A percentile compares a stretch with the other conserved stretches of the same genome.
Conservation (phyloP, 53 echinoderm and acorn worm species). For the Zoroaster sp. region DNA sequence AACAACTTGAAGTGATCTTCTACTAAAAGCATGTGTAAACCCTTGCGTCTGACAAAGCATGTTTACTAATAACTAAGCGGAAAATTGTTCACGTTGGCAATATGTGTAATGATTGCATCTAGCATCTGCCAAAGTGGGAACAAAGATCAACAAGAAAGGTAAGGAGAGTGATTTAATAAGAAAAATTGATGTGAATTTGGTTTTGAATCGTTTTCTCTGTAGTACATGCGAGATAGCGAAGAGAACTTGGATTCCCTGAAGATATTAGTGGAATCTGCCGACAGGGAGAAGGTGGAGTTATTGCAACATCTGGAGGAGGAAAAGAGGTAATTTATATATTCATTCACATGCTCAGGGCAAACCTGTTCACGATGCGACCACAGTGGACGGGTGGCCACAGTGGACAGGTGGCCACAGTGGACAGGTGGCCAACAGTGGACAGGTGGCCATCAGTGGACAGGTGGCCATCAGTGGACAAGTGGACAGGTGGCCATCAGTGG, state of each 20-base stretch:
- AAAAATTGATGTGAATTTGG: not conserved
- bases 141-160: too few species aligned
- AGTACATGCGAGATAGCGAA: constrained; percentile 91
- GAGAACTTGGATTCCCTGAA: constrained; percentile 87
- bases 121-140: too few species aligned
- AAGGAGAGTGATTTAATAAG: too few species aligned
- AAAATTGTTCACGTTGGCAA: not conserved
- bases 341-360: too few species aligned
- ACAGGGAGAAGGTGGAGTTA: constrained; percentile 92
- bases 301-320: constrained; percentile 88
- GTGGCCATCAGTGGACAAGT: not conserved
- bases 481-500: too few species aligned
- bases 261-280: constrained; percentile 84
- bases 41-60: not conserved
- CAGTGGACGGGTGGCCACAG: too few species aligned
- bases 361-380: too few species aligned
- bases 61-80: not conserved
- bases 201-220: not conserved
- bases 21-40: too few species aligned
- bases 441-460: not conserved
- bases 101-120: not conserved
- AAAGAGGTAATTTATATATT: too few species aligned
- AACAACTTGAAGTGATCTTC: too few species aligned
- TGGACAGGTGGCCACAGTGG: too few species aligned
- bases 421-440: too few species aligned